A percentile compares a stretch with the other conserved stretches of the same genome.
Evolutionary conservation across 1,140 invertebrate species (phyloP).

Genomic region (Metopolophium dirhodum): DNA sequence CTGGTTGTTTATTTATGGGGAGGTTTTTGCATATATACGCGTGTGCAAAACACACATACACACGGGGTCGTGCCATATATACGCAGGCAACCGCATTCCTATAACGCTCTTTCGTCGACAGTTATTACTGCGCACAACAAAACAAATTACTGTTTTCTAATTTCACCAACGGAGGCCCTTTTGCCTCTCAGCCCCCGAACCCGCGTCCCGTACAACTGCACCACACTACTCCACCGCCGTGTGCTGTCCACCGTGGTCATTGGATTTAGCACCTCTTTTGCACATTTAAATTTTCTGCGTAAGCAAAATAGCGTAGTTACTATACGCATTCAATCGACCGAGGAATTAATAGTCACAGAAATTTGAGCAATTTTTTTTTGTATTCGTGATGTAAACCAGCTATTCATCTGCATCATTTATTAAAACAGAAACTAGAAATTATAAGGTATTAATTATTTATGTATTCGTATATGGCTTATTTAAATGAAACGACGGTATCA

Average conservation of each 20-base stretch:
- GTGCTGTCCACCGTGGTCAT: background rate
- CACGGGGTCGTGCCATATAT: background rate
- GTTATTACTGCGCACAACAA: constrained; percentile 46
- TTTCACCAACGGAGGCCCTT: background rate
- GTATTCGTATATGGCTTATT: no score
- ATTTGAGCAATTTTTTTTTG: background rate
- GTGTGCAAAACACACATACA: background rate
- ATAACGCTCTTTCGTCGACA: constrained; percentile 27
- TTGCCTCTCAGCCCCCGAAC: background rate
- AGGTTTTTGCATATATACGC: constrained; percentile 21
- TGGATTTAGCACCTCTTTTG: background rate
- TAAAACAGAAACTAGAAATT: background rate
- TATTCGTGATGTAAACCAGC: background rate
- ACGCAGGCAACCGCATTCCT: constrained; percentile 22
- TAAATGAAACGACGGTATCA: no score
- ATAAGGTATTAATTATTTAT: no score
- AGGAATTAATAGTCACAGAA: background rate
- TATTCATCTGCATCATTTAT: background rate
- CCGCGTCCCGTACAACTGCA: background rate
- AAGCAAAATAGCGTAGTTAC: background rate
- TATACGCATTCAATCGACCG: background rate
- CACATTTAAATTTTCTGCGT: background rate
- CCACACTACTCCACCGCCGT: background rate
- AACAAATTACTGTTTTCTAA: constrained; percentile 53
- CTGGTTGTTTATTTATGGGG: constrained; percentile 40